Evolutionary conservation across 2,888 invertebrate species (phyloP).

Genomic region (Heteropelma amictum): DNA sequence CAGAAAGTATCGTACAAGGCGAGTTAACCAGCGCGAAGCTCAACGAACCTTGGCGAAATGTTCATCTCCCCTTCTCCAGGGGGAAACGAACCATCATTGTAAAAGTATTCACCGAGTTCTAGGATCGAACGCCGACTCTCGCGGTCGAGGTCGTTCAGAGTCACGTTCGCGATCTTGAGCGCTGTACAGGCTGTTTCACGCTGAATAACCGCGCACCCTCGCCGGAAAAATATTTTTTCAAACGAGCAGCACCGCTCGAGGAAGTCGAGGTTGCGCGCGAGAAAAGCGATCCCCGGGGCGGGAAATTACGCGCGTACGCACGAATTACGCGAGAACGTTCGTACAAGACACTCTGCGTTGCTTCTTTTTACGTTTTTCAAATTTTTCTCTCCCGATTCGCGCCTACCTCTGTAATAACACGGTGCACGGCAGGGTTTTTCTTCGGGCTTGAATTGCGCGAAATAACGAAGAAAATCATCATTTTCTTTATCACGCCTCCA

Average conservation of each 20-base stretch:
- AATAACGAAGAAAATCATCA: background rate
- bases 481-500: conserved; percentile 8
- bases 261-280: conserved; percentile 34
- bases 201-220: no score
- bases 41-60: conserved; percentile 44
- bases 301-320: conserved; percentile 33
- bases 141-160: conserved; percentile 52
- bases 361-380: background rate
- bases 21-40: conserved; percentile 24
- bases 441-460: background rate
- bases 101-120: conserved; percentile 26
- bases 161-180: conserved; percentile 7
- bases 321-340: background rate
- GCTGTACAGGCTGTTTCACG: no score
- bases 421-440: conserved; percentile 23
- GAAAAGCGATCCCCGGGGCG: conserved; percentile 44
- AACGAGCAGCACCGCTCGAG: no score
- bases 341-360: background rate
- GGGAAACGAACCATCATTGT: conserved; percentile 26
- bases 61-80: background rate
- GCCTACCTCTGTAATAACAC: conserved; percentile 32
- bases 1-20: background rate
- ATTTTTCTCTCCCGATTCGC: conserved; percentile 32
- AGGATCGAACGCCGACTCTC: conserved; percentile 18
- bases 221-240: conserved; percentile 42